Evolutionary conservation across 2,113 vertebrate species (phyloP).

Genomic region (Pica pica): DNA sequence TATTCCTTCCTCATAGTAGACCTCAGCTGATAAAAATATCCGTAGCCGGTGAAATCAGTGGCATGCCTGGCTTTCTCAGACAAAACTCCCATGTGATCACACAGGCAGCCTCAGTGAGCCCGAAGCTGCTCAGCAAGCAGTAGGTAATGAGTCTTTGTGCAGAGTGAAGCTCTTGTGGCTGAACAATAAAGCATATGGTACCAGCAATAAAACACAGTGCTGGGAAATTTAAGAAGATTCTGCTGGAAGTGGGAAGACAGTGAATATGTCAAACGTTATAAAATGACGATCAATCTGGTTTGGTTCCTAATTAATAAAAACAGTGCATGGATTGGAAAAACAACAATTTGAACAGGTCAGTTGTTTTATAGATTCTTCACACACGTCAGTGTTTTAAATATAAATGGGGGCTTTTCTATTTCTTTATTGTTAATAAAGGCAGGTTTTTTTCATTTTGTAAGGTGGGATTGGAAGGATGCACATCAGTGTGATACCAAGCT

Average conservation of each 20-base stretch:
- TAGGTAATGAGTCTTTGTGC: constrained; percentile 99
- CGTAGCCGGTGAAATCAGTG: constrained; percentile 87
- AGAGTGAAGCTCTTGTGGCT: constrained; percentile 81
- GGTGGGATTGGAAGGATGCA: constrained; percentile 40
- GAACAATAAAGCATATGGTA: constrained; percentile 94
- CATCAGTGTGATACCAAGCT: constrained; percentile 29
- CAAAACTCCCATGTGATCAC: constrained; percentile 95
- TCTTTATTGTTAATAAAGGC: constrained; percentile 44
- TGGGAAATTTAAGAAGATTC: constrained; percentile 82
- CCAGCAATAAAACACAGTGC: constrained; percentile 81
- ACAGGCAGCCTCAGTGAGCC: constrained; percentile 88
- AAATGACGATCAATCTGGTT: constrained; percentile 70
- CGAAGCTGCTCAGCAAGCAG: constrained; percentile 86
- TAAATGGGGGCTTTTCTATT: constrained; percentile 22
- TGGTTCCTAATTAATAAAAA: constrained; percentile 77
- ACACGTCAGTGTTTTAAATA: constrained; percentile 52
- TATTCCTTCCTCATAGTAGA: constrained; percentile 75
- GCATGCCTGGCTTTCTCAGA: constrained; percentile 83
- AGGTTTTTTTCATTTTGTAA: constrained; percentile 8
- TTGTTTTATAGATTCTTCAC: constrained; percentile 73
- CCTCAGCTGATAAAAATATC: constrained; percentile 92
- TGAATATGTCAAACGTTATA: constrained; percentile 66
- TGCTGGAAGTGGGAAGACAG: constrained; percentile 67
- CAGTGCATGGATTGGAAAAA: constrained; percentile 79
- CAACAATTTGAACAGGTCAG: constrained; percentile 88